phyloP scores from a whole-genome alignment of 2,888 invertebrate genomes.

The Drosophila conformis region DNA sequence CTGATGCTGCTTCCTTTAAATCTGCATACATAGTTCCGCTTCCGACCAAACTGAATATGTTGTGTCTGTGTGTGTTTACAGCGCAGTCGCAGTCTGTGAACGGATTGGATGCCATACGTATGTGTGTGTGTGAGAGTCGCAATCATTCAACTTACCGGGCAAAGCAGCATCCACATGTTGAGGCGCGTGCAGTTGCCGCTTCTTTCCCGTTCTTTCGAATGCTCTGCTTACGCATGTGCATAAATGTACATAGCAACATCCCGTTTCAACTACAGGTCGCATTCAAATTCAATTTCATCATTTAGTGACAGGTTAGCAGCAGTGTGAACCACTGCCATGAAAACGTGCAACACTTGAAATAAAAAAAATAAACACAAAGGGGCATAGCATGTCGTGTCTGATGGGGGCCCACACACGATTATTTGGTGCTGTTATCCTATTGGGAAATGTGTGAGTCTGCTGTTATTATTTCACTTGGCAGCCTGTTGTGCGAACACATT shows the following conservation, averaged over 20 bases:
- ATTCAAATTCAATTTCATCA: constrained; percentile 10
- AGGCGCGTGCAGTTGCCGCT: constrained; percentile 56
- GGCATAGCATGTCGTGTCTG: neutral
- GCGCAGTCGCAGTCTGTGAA: constrained; percentile 66
- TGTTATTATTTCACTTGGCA: constrained; percentile 44
- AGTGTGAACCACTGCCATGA: neutral
- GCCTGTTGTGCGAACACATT: constrained; percentile 6
- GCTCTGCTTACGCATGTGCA: constrained; percentile 7
- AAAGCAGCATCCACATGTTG: constrained; percentile 77
- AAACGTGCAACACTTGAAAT: constrained; percentile 1
- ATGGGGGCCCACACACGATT: neutral
- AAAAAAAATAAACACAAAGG: neutral
- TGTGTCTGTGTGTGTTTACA: constrained; percentile 23
- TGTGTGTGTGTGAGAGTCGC: constrained; percentile 34
- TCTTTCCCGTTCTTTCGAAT: constrained; percentile 20
- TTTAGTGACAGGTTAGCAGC: constrained; percentile 6
- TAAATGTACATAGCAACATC: constrained; percentile 17
- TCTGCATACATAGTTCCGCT: constrained; percentile 79
- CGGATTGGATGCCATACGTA: constrained; percentile 22
- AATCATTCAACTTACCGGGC: constrained; percentile 64
- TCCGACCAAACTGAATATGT: constrained; percentile 57
- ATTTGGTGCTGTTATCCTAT: constrained; percentile 10
- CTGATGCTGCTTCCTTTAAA: constrained; percentile 68
- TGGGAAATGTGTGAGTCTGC: constrained; percentile 20
- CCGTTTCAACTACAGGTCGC: constrained; percentile 22